Conservation (phyloP, 1,140 invertebrate genomes). For the Drosophila tani region DNA sequence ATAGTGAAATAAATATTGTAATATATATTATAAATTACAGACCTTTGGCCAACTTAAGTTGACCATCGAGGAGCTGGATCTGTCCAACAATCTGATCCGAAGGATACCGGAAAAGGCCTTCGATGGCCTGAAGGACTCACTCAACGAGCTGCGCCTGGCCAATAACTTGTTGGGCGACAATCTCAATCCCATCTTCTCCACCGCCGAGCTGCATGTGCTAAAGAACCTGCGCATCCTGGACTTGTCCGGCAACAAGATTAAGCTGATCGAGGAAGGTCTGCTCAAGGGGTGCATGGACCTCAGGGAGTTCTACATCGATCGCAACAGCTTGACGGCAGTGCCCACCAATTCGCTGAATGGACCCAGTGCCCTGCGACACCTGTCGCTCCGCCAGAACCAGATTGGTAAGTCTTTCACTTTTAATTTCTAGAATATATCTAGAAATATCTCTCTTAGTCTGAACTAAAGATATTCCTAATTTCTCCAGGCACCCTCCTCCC, state of each 20-base stretch:
- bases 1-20: no score
- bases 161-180: constrained; percentile 95
- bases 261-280: constrained; percentile 93
- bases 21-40: constrained; percentile 61
- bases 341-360: constrained; percentile 92
- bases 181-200: constrained; percentile 95
- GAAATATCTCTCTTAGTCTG: no score
- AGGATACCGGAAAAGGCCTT: constrained; percentile 92
- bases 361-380: constrained; percentile 89
- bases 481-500: constrained; percentile 88
- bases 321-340: constrained; percentile 89
- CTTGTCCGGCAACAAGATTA: constrained; percentile 91
- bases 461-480: neutral
- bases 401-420: constrained; percentile 88
- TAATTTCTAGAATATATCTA: no score
- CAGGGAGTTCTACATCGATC: constrained; percentile 92
- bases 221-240: constrained; percentile 90
- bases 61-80: constrained; percentile 90
- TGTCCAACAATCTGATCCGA: constrained; percentile 93
- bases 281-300: constrained; percentile 91
- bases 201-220: constrained; percentile 92
- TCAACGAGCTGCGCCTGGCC: constrained; percentile 90
- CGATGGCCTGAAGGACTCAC: constrained; percentile 87
- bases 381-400: constrained; percentile 91
- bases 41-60: constrained; percentile 88